These are phyloP conservation scores for Pseudorhiza aurosa DNA, from an alignment of 30 jellyfish, hydroid and myxozoan species.

Conservation along the genomic window DNA sequence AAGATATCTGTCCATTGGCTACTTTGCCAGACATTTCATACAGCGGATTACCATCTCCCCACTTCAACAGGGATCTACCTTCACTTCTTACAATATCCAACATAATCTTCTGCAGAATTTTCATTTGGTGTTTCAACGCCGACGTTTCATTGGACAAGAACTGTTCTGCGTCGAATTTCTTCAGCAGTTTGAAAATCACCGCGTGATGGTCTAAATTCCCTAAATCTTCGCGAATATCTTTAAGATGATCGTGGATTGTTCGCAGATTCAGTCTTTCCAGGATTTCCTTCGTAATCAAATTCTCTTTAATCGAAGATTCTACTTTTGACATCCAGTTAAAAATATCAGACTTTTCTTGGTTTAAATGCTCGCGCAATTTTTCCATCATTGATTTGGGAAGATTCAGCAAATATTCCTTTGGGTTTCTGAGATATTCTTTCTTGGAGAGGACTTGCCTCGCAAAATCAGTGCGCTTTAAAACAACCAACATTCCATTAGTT, in stretches of 20 bases:
- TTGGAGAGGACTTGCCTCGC: not conserved
- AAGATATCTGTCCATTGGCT: too few relatives aligned
- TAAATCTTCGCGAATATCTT: not conserved
- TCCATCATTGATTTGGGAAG: slow-evolving; percentile 16
- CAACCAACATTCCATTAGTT: not conserved
- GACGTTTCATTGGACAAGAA: not conserved
- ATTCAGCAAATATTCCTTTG: slow-evolving; percentile 14
- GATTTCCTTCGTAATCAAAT: not conserved
- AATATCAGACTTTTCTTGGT: not conserved
- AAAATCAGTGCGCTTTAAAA: slow-evolving; percentile 12
- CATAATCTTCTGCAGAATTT: not conserved
- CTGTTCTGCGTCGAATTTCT: not conserved
- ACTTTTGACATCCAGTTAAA: slow-evolving; percentile 35
- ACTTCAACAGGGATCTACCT: not conserved
- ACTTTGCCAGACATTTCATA: not conserved
- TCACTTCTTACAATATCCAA: not conserved
- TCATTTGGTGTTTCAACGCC: not conserved
- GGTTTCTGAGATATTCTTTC: slow-evolving; percentile 26
- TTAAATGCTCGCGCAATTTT: not conserved
- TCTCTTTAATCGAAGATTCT: slow-evolving; percentile 19
- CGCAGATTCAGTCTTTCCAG: slow-evolving; percentile 1
- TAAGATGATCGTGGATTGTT: not conserved
- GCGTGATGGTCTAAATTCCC: slow-evolving; percentile 3
- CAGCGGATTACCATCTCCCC: not conserved
- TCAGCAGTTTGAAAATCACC: not conserved